A percentile compares a stretch with the other conserved stretches of the same genome.
Conservation (phyloP, 1,140 invertebrate species). For the Drosophila simulans region DNA sequence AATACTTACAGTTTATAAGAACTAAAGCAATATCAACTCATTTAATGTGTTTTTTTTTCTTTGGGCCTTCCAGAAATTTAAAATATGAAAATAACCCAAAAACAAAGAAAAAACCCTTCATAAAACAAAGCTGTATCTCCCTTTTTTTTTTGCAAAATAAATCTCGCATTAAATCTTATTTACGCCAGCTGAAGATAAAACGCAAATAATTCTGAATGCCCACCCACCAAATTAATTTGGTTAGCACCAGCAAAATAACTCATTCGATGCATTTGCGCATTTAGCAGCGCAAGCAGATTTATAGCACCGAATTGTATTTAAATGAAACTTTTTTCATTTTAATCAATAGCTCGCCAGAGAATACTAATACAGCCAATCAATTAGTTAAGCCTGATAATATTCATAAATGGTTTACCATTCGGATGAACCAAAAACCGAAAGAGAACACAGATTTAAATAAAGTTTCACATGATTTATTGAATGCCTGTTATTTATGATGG, state of each 20-base stretch:
- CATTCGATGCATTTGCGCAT: constrained; percentile 1
- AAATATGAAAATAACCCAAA: too few relatives aligned
- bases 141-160: too few relatives aligned
- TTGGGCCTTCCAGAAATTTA: too few relatives aligned
- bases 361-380: constrained; percentile 39
- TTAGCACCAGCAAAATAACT: constrained; percentile 1
- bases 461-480: constrained; percentile 49
- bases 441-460: constrained; percentile 39
- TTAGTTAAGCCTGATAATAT: constrained; percentile 31
- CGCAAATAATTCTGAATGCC: not conserved
- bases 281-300: constrained; percentile 13
- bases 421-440: constrained; percentile 10
- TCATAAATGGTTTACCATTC: constrained; percentile 39
- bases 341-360: constrained; percentile 33
- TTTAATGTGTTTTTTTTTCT: not conserved
- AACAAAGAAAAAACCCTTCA: too few relatives aligned
- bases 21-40: not conserved
- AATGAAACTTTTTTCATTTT: constrained; percentile 22
- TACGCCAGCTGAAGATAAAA: too few relatives aligned
- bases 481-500: constrained; percentile 44
- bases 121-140: too few relatives aligned
- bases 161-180: too few relatives aligned
- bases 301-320: constrained; percentile 2
- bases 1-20: constrained; percentile 1
- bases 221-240: not conserved